Conservation (phyloP, 2,888 invertebrate species). For the Drosophila kambysellisi region DNA sequence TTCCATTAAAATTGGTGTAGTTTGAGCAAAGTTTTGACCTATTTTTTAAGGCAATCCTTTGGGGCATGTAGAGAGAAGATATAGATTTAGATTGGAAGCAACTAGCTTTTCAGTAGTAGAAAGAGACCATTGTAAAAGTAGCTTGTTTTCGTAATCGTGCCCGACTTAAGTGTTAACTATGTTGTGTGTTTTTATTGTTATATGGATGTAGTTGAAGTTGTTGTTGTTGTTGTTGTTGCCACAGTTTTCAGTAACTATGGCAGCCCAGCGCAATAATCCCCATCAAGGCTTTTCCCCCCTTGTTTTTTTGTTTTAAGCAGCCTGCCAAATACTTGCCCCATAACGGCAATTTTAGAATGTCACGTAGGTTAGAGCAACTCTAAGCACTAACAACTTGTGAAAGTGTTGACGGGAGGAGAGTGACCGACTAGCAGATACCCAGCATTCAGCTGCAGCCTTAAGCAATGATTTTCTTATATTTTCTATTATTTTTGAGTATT, state of each 20-base stretch:
- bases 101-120: not conserved
- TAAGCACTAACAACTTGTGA: constrained; percentile 21
- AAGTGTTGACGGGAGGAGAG: not conserved
- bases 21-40: not conserved
- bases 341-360: constrained; percentile 34
- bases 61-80: not conserved
- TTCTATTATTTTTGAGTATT: not conserved
- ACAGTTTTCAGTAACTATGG: constrained; percentile 17
- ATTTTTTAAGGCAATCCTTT: not conserved
- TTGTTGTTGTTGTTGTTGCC: not conserved
- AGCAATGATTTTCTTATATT: not conserved
- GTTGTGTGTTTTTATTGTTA: constrained; percentile 1
- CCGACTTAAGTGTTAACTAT: constrained; percentile 30
- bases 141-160: not conserved
- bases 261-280: constrained; percentile 3
- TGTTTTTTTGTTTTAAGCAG: not conserved
- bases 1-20: not conserved
- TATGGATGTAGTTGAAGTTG: not conserved
- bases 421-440: not conserved
- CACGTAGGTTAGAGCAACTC: constrained; percentile 37
- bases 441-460: not conserved
- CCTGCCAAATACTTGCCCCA: constrained; percentile 1
- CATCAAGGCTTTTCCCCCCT: not conserved
- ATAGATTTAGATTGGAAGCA: not conserved
- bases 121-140: not conserved